Percentiles rank a stretch among this genome's conserved stretches.
Conservation (phyloP, 2,888 invertebrate genomes). For the Venustoraphidia nigricollis region DNA sequence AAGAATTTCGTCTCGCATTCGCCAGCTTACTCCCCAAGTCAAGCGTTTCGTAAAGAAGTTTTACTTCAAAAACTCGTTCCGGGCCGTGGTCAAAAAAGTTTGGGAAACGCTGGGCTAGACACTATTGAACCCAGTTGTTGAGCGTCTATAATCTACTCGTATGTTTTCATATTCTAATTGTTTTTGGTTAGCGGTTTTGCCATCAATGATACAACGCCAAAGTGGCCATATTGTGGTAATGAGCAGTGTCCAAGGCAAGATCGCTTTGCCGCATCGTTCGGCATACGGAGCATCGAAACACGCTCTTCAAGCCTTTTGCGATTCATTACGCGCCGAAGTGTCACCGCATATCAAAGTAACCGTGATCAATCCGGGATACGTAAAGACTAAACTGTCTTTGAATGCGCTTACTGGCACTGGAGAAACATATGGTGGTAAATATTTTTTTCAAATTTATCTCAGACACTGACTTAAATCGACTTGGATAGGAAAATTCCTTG, state of each 20-base stretch:
- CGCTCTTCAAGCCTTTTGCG: slow-evolving; percentile 87
- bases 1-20: too few relatives aligned
- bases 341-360: slow-evolving; percentile 60
- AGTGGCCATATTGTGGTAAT: slow-evolving; percentile 74
- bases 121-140: too few relatives aligned
- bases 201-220: slow-evolving; percentile 60
- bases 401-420: slow-evolving; percentile 81
- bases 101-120: too few relatives aligned
- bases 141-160: too few relatives aligned
- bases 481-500: too few relatives aligned
- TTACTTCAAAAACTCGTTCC: too few relatives aligned
- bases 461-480: too few relatives aligned
- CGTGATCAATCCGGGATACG: slow-evolving; percentile 83
- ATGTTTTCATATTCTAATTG: neutral
- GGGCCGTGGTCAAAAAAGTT: too few relatives aligned
- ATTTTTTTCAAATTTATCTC: neutral
- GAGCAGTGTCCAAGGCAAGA: slow-evolving; percentile 85
- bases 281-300: slow-evolving; percentile 90
- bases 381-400: slow-evolving; percentile 78
- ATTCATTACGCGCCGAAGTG: slow-evolving; percentile 79
- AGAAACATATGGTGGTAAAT: slow-evolving; percentile 54
- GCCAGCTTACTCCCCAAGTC: too few relatives aligned
- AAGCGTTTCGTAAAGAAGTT: too few relatives aligned
- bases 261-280: slow-evolving; percentile 77
- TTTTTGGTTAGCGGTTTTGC: slow-evolving; percentile 54